These are phyloP conservation scores for Benthochromis sp. DNA, from an alignment of 2,113 vertebrate species.

Conservation along the genomic window DNA sequence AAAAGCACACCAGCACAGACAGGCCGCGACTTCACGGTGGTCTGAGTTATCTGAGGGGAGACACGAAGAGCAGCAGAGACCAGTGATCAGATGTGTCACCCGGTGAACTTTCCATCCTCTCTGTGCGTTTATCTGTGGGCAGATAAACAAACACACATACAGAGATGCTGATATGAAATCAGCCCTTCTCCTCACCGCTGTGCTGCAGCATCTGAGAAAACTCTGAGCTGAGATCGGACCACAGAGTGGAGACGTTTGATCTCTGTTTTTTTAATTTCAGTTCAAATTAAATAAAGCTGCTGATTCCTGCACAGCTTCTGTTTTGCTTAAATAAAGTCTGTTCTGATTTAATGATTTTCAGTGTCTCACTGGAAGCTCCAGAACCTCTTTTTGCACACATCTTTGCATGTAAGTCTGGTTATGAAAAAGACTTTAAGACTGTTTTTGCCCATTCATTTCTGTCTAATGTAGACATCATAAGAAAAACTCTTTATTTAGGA, in stretches of 20 bases:
- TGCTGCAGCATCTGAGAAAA: neutral
- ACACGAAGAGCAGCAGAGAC: neutral
- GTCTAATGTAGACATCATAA: neutral
- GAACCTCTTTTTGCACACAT: neutral
- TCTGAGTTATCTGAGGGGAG: neutral
- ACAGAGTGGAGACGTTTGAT: neutral
- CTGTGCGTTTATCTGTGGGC: neutral
- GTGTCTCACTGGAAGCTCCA: neutral
- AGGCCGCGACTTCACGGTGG: neutral
- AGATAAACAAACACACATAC: neutral
- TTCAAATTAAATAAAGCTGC: neutral
- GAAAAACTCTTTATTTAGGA: neutral
- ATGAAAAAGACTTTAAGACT: neutral
- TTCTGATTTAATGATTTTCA: neutral
- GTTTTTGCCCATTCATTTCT: neutral
- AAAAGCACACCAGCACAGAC: neutral
- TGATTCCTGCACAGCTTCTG: fast-evolving
- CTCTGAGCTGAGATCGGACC: neutral
- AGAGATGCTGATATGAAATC: neutral
- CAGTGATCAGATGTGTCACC: neutral
- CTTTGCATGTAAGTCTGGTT: fast-evolving
- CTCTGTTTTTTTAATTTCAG: neutral
- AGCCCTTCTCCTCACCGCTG: neutral
- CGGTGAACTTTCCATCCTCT: neutral
- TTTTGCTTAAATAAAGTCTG: neutral